Evolutionary conservation across 53 echinoderm and acorn worm species (phyloP).

Genomic region (Apostichopus leukothele): DNA sequence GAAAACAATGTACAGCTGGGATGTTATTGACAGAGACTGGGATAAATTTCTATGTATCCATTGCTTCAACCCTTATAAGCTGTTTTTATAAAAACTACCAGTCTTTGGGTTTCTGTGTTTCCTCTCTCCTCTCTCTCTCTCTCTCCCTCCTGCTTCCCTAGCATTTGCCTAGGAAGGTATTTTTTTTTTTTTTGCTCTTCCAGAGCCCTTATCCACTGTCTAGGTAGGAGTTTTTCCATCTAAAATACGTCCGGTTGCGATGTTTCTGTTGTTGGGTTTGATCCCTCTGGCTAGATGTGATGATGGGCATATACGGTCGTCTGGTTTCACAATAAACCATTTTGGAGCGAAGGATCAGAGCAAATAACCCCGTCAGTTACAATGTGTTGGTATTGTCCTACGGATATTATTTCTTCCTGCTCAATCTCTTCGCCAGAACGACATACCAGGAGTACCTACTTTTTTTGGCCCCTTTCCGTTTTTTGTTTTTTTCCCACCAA

Average conservation of each 20-base stretch:
- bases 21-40: constrained; percentile 31
- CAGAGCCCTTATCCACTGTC: no score
- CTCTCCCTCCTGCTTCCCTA: background rate
- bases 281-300: background rate
- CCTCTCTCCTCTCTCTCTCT: constrained; percentile 18
- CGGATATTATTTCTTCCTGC: background rate
- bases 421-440: background rate
- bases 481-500: background rate
- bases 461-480: background rate
- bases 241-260: no score
- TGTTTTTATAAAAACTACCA: constrained; percentile 12
- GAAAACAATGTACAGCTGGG: constrained; percentile 37
- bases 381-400: constrained; percentile 11
- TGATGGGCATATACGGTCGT: background rate
- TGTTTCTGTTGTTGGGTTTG: no score
- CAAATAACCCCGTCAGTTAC: background rate
- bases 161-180: no score
- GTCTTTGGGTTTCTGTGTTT: background rate
- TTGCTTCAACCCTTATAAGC: background rate
- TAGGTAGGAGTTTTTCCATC: no score
- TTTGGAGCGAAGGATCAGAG: constrained; percentile 13
- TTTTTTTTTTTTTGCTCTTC: no score
- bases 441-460: background rate
- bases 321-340: background rate
- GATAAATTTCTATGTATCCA: constrained; percentile 31